Evolutionary conservation across 2,797 vertebrate genomes (phyloP), one percentile per base, ranked within the genome.

Genomic region (Rhyacichthys aspro): DNA sequence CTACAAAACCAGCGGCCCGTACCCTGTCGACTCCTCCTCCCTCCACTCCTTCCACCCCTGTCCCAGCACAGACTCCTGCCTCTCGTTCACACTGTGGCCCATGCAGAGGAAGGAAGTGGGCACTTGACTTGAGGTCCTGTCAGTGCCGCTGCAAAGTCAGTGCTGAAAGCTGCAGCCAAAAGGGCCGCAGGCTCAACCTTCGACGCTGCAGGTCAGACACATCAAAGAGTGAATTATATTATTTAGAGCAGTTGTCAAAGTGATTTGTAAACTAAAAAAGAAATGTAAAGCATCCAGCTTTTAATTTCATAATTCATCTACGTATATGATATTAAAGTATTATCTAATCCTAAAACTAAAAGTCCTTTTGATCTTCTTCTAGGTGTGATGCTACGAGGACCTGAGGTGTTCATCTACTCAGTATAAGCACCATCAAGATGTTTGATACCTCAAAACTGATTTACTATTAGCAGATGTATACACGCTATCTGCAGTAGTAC

Each of bases 41-140:
- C 42, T 42, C 72, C 19, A 9, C 61, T 67, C 64, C 67, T 63
- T 28, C 72, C 43, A 63, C 55, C 55, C 23, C 68, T 37, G 11
- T 67, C 48, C 43, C 79, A 15, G 49, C 74, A 47, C 37, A 52
- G 5, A 36, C 55, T 17, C 46, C 80, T 57, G 19, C 68, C 33
- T 12, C 70, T 44, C 38, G 48, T 38, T 63, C 81, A 2, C 74
- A n/a, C n/a, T 93, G 91, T 36, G 77, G 47, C 1, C 90, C 90
- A 5, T 94, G 93, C 76, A 81, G 76, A 41, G 73, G 88, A 23
- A 91, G 85, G 76, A 91, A 88, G 77, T 91, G 92, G 91, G 77
- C 56, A 11, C 76, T 89, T 76, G 90, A 92, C 43, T 71, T 38
- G 0, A 55, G 49, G 1, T 85, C 81, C 3, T 94, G 93, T 55